Evolutionary conservation across 1,140 invertebrate genomes (phyloP).

Genomic region (Aphis craccivora): DNA sequence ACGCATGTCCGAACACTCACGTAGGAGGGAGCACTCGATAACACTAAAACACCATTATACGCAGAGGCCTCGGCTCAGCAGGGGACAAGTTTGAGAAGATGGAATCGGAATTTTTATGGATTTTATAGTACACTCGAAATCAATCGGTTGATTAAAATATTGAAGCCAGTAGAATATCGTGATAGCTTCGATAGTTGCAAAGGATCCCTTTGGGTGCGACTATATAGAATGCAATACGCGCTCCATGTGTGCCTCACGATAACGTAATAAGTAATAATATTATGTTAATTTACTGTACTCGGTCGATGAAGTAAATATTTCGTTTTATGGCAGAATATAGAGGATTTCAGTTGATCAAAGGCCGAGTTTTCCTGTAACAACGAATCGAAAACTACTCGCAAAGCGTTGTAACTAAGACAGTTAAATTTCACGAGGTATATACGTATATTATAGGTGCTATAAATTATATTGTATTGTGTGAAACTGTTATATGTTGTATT

Average conservation of each 20-base stretch:
- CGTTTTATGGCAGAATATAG: neutral
- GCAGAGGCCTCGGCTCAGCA: neutral
- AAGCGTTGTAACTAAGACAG: neutral
- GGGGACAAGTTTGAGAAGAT: neutral
- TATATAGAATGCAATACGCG: neutral
- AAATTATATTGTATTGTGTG: neutral
- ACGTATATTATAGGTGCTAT: neutral
- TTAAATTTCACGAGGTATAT: neutral
- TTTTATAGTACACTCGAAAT: neutral
- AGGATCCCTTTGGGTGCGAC: neutral
- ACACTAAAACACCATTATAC: neutral
- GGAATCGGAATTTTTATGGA: conserved; percentile 22
- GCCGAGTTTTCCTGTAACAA: neutral
- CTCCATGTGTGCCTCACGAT: neutral
- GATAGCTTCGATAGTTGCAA: neutral
- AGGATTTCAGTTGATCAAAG: conserved; percentile 4
- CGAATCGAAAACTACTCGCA: neutral
- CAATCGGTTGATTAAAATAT: conserved; percentile 25
- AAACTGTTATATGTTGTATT: neutral
- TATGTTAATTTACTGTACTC: neutral
- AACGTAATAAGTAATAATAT: neutral
- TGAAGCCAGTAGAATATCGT: neutral
- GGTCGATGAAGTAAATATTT: neutral
- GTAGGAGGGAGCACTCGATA: neutral
- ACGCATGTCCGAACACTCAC: neutral